Evolutionary conservation across 1,140 invertebrate genomes (phyloP).

Genomic region (Eupristina koningsbergeri): DNA sequence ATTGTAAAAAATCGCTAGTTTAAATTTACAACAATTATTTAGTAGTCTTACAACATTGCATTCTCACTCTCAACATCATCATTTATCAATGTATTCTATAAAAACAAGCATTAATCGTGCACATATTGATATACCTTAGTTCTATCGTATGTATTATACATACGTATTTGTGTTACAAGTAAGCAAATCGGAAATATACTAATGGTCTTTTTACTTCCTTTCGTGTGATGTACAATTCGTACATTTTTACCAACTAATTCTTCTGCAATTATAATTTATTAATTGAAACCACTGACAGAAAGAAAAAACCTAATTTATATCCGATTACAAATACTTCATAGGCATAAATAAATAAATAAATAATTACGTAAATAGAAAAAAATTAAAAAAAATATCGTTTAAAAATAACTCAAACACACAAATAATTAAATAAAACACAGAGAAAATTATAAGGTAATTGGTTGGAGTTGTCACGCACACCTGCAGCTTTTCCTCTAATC

Average conservation of each 20-base stretch:
- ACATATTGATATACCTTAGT: neutral
- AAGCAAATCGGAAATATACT: constrained; percentile 24
- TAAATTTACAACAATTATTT: neutral
- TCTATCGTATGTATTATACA: constrained; percentile 23
- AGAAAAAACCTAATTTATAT: constrained; percentile 22
- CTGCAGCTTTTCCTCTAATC: neutral
- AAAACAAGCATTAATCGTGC: constrained; percentile 31
- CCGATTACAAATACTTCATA: neutral
- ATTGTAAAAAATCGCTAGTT: neutral
- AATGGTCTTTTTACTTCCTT: constrained; percentile 34
- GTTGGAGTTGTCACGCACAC: neutral
- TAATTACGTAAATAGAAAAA: no score
- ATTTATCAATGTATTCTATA: constrained; percentile 19
- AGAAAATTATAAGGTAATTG: neutral
- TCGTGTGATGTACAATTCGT: neutral
- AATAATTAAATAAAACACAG: neutral
- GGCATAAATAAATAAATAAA: no score
- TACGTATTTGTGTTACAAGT: neutral
- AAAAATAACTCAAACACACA: neutral
- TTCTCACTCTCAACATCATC: constrained; percentile 27
- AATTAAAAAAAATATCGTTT: no score
- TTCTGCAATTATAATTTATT: neutral
- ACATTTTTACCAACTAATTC: neutral
- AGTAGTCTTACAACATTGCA: constrained; percentile 38
- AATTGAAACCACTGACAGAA: neutral